Evolutionary conservation across 2,797 vertebrate genomes (phyloP).

Genomic region (Tenualosa thibaudeaui): DNA sequence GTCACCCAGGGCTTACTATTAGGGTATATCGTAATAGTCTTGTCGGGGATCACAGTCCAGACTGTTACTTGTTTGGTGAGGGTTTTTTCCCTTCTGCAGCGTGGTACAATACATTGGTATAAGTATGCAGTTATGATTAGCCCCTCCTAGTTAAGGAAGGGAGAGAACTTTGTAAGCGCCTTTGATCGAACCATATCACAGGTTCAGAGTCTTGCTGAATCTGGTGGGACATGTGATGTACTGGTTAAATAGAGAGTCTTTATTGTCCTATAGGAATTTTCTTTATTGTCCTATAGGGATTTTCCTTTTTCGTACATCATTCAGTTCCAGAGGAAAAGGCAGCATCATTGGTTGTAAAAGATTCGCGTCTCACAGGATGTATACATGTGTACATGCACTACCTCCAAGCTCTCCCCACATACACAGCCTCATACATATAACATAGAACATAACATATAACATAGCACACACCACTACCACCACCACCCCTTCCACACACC

Average conservation of each 20-base stretch:
- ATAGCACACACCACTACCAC: too few relatives aligned
- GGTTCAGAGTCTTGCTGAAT: not conserved
- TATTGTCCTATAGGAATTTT: too few relatives aligned
- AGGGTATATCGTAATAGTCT: not conserved
- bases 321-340: too few relatives aligned
- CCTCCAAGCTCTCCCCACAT: too few relatives aligned
- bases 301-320: too few relatives aligned
- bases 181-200: conserved; percentile 13
- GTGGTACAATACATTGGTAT: not conserved
- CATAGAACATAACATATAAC: too few relatives aligned
- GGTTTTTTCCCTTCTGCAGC: not conserved
- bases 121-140: not conserved
- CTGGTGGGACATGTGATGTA: conserved; percentile 11
- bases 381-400: too few relatives aligned
- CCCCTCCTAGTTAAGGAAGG: not conserved
- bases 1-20: not conserved
- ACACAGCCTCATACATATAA: too few relatives aligned
- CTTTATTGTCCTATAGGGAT: too few relatives aligned
- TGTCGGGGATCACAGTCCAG: not conserved
- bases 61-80: not conserved
- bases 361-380: too few relatives aligned
- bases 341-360: too few relatives aligned
- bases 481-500: too few relatives aligned
- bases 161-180: not conserved
- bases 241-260: not conserved